phyloP scores from a whole-genome alignment of 2,888 invertebrate species.

The Ectemnius cavifrons region DNA sequence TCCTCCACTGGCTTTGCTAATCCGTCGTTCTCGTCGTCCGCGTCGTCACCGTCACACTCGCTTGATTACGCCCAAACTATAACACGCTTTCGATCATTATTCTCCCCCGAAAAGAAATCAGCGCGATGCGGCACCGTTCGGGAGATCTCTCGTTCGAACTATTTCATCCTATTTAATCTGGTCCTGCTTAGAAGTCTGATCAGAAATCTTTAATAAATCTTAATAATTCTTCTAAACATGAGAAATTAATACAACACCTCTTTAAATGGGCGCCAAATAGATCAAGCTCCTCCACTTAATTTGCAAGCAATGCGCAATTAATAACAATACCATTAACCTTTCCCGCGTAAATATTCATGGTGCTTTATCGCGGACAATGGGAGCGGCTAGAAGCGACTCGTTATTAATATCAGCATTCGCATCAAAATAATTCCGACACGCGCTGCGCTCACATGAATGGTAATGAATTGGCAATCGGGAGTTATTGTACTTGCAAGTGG shows the following conservation, averaged over 20 bases:
- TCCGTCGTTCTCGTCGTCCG: constrained; percentile 38
- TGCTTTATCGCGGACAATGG: constrained; percentile 64
- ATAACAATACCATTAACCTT: constrained; percentile 70
- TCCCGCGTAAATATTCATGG: constrained; percentile 71
- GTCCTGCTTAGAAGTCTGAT: constrained; percentile 1
- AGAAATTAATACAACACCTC: no score
- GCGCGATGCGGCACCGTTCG: background rate
- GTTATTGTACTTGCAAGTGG: constrained; percentile 4
- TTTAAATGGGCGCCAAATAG: no score
- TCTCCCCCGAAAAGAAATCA: background rate
- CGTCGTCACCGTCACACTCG: constrained; percentile 52
- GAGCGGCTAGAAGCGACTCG: constrained; percentile 6
- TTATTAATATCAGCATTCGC: no score
- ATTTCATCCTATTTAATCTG: background rate
- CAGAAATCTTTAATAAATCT: background rate
- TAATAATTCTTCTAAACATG: no score
- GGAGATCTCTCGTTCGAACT: background rate
- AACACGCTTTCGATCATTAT: constrained; percentile 33
- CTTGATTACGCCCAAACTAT: constrained; percentile 50
- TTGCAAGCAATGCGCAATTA: constrained; percentile 65
- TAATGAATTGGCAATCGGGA: background rate
- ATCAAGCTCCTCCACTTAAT: constrained; percentile 10
- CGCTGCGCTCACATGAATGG: background rate
- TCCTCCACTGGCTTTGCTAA: constrained; percentile 59
- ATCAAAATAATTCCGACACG: no score